Conservation (phyloP, 2,888 invertebrate genomes). For the Acheta domesticus region DNA sequence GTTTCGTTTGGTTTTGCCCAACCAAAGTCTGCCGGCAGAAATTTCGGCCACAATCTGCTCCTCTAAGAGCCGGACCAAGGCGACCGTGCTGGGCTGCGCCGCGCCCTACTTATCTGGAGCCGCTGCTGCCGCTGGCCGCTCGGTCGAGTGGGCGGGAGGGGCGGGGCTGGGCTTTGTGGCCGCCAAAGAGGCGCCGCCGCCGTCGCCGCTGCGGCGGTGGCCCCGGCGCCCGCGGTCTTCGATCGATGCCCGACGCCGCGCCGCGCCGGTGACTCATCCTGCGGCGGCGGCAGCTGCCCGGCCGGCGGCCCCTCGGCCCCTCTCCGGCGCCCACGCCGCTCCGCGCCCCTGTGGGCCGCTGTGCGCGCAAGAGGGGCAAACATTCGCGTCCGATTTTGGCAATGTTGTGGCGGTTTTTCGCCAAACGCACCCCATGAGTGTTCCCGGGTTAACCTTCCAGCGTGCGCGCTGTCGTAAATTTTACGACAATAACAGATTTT, state of each 20-base stretch:
- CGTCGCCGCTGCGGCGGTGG: conserved; percentile 36
- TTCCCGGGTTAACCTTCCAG: too few relatives aligned
- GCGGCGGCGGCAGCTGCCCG: neutral
- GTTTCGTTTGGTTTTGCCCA: too few relatives aligned
- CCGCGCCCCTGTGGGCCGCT: neutral
- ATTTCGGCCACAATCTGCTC: conserved; percentile 81
- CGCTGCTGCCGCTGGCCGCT: conserved; percentile 39
- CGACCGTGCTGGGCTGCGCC: too few relatives aligned
- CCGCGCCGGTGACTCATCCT: neutral
- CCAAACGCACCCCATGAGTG: too few relatives aligned
- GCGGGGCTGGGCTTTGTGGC: neutral
- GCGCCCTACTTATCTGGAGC: conserved; percentile 38
- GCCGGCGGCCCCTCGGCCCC: conserved; percentile 1
- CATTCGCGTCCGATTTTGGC: too few relatives aligned
- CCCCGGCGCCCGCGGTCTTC: neutral
- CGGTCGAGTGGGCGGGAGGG: conserved; percentile 4
- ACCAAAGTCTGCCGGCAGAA: too few relatives aligned
- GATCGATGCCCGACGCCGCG: neutral
- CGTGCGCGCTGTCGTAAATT: too few relatives aligned
- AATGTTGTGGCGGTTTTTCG: too few relatives aligned
- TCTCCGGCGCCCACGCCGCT: neutral
- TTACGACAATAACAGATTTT: too few relatives aligned
- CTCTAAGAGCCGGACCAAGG: conserved; percentile 62
- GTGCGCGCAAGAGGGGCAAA: too few relatives aligned
- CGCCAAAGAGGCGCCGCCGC: conserved; percentile 31